Percentiles rank a stretch among this genome's conserved stretches.
phyloP scores from a whole-genome alignment of 2,888 invertebrate species.

The Drosophila differens region DNA sequence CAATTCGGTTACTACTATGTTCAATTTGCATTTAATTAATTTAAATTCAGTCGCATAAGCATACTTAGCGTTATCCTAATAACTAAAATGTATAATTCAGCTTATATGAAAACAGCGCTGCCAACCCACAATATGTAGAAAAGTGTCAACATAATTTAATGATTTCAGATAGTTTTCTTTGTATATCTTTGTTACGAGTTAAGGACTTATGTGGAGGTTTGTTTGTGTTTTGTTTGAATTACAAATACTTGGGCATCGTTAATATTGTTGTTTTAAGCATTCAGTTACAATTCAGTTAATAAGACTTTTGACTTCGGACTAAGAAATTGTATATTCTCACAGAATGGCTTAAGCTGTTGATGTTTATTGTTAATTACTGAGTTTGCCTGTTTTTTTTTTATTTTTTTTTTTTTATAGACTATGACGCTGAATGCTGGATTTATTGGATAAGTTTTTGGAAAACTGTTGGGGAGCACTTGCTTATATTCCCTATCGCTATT shows the following conservation, averaged over 20 bases:
- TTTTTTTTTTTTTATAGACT: constrained; percentile 2
- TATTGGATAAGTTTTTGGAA: constrained; percentile 55
- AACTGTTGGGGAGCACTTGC: constrained; percentile 61
- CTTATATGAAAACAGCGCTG: constrained; percentile 68
- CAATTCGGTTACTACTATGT: constrained; percentile 12
- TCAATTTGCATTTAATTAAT: constrained; percentile 66
- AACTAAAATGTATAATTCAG: constrained; percentile 78
- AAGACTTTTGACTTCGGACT: constrained; percentile 49
- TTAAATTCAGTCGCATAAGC: constrained; percentile 81
- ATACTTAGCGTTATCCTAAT: constrained; percentile 76
- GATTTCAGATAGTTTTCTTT: constrained; percentile 35
- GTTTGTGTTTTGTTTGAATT: constrained; percentile 23
- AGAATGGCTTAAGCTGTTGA: constrained; percentile 21
- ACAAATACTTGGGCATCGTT: constrained; percentile 64
- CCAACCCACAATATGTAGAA: constrained; percentile 49
- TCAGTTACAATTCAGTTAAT: constrained; percentile 41
- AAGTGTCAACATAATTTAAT: constrained; percentile 25
- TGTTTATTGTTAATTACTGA: constrained; percentile 32
- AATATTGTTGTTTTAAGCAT: constrained; percentile 32
- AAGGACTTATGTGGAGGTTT: constrained; percentile 29
- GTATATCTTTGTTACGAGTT: constrained; percentile 20
- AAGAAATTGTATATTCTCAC: constrained; percentile 36
- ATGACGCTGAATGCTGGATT: constrained; percentile 28
- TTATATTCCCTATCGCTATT: constrained; percentile 30
- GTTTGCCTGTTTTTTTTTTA: background rate